Evolutionary conservation across 2,797 vertebrate genomes (phyloP), one percentile per base, ranked within the genome.

Genomic region (Remorina albescens): DNA sequence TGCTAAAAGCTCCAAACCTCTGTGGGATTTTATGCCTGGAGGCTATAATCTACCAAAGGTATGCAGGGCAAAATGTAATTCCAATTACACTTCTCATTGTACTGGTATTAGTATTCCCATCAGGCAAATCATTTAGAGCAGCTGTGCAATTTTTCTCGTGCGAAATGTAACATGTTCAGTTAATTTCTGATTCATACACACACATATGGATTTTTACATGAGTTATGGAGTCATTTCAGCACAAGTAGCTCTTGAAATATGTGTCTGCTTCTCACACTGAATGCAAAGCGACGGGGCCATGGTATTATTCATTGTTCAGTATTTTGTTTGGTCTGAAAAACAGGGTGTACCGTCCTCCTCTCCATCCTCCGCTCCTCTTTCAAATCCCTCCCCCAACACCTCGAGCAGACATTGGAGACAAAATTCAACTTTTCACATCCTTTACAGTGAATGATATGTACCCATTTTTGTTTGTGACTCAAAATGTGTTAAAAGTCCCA

Each of bases 1-100:
- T 53, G 57, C 69, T 79, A 74, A 88, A 87, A 77, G 59, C 44
- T 56, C 71, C 44, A 64, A 74, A 72, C 80, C 76, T 69, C 74
- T 53, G 10, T 19, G 9, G 67, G 66, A 8, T 53, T 81, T 76
- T n/a, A 41, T 32, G 42, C 64, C 73, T 51, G 0, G 18, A 51
- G 70, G 80, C 50, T 0, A 23, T 60, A 67, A 78, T 82, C 72
- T 70, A 70, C 3, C 10, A 69, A 77, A 78, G 53, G 23, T 84
- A 74, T 61, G 25, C 61, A 51, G 23, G 15, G 41, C 10, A 42
- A 23, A 71, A 67, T 36, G 23, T 25, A 64, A 70, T 56, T 63
- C 69, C 56, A 10, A 59, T 57, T 63, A 28, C 1, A 5, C 5
- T 23, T 74, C 6, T 65, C 51, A 73, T 80, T 84, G 59, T 57